These are phyloP conservation scores for Rhombomys opimus DNA, from an alignment of 2,113 vertebrate genomes.

Conservation along the genomic window DNA sequence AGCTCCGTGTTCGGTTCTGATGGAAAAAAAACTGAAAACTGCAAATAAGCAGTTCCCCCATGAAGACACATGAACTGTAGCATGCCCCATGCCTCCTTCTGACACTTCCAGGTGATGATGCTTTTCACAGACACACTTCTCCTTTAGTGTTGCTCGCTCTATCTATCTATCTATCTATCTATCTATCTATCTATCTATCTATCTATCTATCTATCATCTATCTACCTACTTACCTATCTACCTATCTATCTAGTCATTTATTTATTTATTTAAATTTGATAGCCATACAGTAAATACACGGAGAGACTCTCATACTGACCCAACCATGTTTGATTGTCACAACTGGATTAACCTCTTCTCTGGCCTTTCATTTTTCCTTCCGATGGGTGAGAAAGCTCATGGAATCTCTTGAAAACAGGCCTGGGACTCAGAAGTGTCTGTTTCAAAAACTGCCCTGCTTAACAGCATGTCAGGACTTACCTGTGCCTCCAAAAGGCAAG, in stretches of 20 bases:
- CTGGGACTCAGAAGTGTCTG: neutral
- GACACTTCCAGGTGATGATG: neutral
- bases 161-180: too few species aligned
- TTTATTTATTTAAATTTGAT: slow-evolving; percentile 2
- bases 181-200: too few species aligned
- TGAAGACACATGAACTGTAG: neutral
- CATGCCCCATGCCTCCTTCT: neutral
- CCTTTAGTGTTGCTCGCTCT: neutral
- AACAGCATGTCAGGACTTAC: neutral
- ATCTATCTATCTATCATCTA: too few species aligned
- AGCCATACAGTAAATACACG: neutral
- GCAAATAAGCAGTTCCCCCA: neutral
- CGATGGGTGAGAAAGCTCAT: neutral
- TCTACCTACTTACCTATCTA: too few species aligned
- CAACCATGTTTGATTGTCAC: slow-evolving; percentile 33
- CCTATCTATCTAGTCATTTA: too few species aligned
- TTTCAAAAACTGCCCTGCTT: neutral
- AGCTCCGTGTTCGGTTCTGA: slow-evolving; percentile 27
- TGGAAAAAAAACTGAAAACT: neutral
- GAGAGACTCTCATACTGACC: neutral
- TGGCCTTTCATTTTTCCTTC: neutral
- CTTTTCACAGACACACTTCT: neutral
- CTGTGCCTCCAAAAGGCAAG: neutral
- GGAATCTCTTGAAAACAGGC: neutral
- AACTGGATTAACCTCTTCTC: neutral